phyloP scores from a whole-genome alignment of 2,888 invertebrate species.

The Campaea margaritaria region DNA sequence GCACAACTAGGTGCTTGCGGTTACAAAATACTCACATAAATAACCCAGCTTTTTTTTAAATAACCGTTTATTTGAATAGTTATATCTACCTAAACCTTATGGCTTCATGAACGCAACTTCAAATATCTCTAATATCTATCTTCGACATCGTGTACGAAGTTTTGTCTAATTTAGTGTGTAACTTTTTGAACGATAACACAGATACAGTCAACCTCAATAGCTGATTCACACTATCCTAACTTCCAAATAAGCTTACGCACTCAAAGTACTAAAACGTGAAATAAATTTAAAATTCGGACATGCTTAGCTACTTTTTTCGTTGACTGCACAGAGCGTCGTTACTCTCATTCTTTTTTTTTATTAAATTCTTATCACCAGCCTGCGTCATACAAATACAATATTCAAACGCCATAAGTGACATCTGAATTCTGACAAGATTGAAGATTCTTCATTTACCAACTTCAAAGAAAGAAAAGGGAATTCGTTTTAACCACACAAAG shows the following conservation, averaged over 20 bases:
- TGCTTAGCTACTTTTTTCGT: too few relatives aligned
- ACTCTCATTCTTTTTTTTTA: too few relatives aligned
- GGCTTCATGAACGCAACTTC: not conserved
- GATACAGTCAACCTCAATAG: too few relatives aligned
- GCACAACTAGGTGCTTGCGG: too few relatives aligned
- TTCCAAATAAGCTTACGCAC: too few relatives aligned
- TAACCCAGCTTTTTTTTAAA: too few relatives aligned
- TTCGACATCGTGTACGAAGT: slow-evolving; percentile 5
- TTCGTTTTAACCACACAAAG: slow-evolving; percentile 6
- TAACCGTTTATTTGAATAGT: too few relatives aligned
- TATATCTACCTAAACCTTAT: not conserved
- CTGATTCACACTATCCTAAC: too few relatives aligned
- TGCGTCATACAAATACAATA: not conserved
- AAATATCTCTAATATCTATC: slow-evolving; percentile 2
- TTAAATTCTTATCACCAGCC: not conserved
- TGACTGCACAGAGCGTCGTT: too few relatives aligned
- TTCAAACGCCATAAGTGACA: slow-evolving; percentile 4
- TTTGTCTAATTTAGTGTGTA: slow-evolving; percentile 15
- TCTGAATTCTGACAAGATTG: slow-evolving; percentile 20
- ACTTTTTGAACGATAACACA: slow-evolving; percentile 9
- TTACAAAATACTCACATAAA: too few relatives aligned
- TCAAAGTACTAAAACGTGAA: too few relatives aligned
- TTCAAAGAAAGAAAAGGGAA: slow-evolving; percentile 16
- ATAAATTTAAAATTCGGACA: too few relatives aligned
- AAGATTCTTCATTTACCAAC: slow-evolving; percentile 19